These are phyloP conservation scores for Mesorhabditis belari DNA, from an alignment of 2,888 invertebrate species.

Conservation along the genomic window DNA sequence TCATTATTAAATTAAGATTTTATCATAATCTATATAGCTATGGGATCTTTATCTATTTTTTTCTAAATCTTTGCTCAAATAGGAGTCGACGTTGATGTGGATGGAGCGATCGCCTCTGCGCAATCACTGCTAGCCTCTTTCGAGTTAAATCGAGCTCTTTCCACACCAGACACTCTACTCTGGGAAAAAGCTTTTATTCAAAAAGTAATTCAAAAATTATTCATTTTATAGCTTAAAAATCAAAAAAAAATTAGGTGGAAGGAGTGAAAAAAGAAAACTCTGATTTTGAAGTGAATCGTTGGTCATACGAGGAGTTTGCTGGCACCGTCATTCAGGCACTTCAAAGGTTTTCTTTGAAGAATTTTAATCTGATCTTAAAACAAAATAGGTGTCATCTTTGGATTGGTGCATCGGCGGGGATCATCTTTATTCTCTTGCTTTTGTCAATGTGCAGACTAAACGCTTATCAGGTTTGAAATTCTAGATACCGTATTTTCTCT, in stretches of 20 bases:
- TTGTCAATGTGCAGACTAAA: conserved; percentile 25
- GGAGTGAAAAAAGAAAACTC: not conserved
- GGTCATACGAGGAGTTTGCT: conserved; percentile 2
- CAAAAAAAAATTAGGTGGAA: conserved; percentile 2
- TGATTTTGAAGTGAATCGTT: not conserved
- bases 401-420: conserved; percentile 18
- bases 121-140: conserved; percentile 35
- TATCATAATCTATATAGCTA: not conserved
- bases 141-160: conserved; percentile 28
- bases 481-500: too few species aligned
- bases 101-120: conserved; percentile 38
- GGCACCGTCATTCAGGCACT: conserved; percentile 2
- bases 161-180: conserved; percentile 17
- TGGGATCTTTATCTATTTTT: too few species aligned
- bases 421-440: conserved; percentile 27
- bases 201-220: conserved; percentile 13
- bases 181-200: conserved; percentile 37
- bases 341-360: too few species aligned
- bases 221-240: not conserved
- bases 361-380: too few species aligned
- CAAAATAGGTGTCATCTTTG: conserved; percentile 6
- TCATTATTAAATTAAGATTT: not conserved
- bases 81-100: conserved; percentile 38
- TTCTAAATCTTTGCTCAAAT: not conserved
- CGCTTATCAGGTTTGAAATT: conserved; percentile 33